These are phyloP conservation scores for Isurus oxyrinchus DNA, from an alignment of 2,113 vertebrate genomes.

Conservation along the genomic window DNA sequence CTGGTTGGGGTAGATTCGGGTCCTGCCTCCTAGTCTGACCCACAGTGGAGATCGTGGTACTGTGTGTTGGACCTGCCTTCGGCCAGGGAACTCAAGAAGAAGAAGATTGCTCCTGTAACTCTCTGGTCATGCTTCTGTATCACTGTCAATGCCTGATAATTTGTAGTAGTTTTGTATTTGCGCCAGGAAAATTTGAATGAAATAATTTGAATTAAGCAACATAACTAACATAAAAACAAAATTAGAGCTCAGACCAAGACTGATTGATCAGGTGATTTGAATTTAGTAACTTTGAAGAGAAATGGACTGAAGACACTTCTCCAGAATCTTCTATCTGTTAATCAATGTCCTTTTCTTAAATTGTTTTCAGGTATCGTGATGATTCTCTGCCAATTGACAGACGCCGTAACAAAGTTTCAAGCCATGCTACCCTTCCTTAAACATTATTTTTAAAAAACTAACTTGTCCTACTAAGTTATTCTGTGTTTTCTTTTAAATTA, in stretches of 20 bases:
- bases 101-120: background rate
- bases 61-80: too few relatives aligned
- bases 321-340: background rate
- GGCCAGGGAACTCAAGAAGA: too few relatives aligned
- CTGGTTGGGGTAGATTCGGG: too few relatives aligned
- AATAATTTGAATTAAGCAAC: background rate
- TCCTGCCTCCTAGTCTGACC: too few relatives aligned
- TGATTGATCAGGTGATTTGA: background rate
- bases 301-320: background rate
- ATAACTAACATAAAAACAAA: background rate
- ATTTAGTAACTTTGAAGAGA: background rate
- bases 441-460: background rate
- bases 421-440: background rate
- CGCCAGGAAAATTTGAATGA: background rate
- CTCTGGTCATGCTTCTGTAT: background rate
- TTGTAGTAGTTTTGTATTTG: background rate
- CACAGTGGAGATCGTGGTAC: too few relatives aligned
- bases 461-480: background rate
- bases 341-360: background rate
- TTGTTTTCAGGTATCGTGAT: conserved; percentile 25
- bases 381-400: background rate
- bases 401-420: too few relatives aligned
- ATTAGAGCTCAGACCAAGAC: background rate
- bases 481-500: background rate
- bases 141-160: background rate